Evolutionary conservation across 2,888 invertebrate species (phyloP), one percentile per base, ranked within the genome.

Genomic region (Agriopis aurantiaria): DNA sequence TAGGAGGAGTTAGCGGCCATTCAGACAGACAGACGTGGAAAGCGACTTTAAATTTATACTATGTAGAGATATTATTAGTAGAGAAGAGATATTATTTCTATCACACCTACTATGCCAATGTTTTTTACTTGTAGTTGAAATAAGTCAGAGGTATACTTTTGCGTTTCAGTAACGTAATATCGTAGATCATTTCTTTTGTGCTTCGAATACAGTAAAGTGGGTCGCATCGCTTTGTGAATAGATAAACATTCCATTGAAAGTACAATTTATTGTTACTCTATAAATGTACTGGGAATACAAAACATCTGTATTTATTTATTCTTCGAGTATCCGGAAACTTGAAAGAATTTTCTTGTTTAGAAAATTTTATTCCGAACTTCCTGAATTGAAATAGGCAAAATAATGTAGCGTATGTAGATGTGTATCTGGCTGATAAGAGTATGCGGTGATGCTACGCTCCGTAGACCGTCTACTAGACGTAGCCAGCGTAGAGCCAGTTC

Each of bases 151-250:
- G 33, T 3, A 11, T 23, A 4, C 17, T 14, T 41, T 57, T 17
- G 43, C n/a, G 4, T 11, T 51, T 8, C 23, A 46, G 58, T 58
- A n/a, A 33, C 60, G 41, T 51, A 57, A 57, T n/a, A 17, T 49
- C 12, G 6, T n/a, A 11, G 51, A 43, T 65, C 41, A 52, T 58
- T 57, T 57, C 56, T 51, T 65, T 65, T 57, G 49, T 49, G 56
- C 57, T 23, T 57, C 12, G 17, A 45, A n/a, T 64, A 14, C 52
- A 51, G 8, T 51, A 11, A 65, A 65, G 23, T 51, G 51, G 65
- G 59, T 66, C 66, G 59, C 52, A 66, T 66, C 51, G 59, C 66
- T 40, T 48, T 60, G 46, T 59, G 53, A 66, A 66, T 66, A 66
- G 53, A 66, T 60, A 59, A 59, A 45, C 59, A 59, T 65, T 65